phyloP scores from a whole-genome alignment of 1,140 invertebrate species.

The Caerostris extrusa region DNA sequence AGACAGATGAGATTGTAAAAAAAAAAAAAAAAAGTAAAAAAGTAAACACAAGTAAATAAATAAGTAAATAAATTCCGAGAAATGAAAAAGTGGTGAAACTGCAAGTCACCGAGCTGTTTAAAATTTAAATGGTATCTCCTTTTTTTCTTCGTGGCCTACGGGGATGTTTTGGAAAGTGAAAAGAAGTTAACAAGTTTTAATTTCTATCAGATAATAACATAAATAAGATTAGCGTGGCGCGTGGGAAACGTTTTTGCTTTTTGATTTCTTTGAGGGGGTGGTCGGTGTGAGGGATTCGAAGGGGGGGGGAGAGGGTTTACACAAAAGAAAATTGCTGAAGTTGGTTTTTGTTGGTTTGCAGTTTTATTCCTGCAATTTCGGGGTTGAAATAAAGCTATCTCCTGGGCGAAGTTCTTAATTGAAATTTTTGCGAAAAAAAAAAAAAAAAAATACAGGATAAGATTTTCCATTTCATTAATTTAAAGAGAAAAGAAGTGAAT shows the following conservation, averaged over 20 bases:
- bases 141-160: background rate
- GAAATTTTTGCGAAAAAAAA: slow-evolving; percentile 16
- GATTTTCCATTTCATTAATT: slow-evolving; percentile 19
- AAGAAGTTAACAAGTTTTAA: slow-evolving; percentile 76
- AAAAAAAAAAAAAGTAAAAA: slow-evolving; percentile 43
- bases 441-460: background rate
- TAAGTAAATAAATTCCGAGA: slow-evolving; percentile 22
- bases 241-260: background rate
- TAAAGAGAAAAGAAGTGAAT: slow-evolving; percentile 1
- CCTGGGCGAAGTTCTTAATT: slow-evolving; percentile 43
- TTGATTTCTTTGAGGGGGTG: slow-evolving; percentile 15
- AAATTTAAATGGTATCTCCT: slow-evolving; percentile 72
- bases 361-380: background rate
- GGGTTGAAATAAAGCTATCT: slow-evolving; percentile 16
- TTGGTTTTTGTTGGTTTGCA: background rate
- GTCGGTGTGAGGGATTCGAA: background rate
- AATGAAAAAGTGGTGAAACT: background rate
- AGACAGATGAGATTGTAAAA: slow-evolving; percentile 35
- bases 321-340: slow-evolving; percentile 69
- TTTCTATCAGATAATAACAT: slow-evolving; percentile 69
- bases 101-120: slow-evolving; percentile 65
- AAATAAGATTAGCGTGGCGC: slow-evolving; percentile 24
- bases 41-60: slow-evolving; percentile 2
- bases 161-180: slow-evolving; percentile 49
- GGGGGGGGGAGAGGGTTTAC: background rate